phyloP scores from a whole-genome alignment of 2,113 vertebrate species.

The Ia io region DNA sequence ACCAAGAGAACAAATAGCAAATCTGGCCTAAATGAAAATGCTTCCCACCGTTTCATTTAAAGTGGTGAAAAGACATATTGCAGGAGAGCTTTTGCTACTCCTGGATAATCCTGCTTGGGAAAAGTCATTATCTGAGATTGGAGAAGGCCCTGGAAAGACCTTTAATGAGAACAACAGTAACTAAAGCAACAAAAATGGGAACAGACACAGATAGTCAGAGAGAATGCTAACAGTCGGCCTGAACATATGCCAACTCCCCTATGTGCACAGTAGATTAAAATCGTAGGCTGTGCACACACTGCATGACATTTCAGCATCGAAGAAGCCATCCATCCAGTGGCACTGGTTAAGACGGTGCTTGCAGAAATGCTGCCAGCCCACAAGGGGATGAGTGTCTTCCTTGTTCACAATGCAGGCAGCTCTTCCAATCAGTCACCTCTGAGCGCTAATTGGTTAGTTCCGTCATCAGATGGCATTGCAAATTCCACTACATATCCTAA shows the following conservation, averaged over 20 bases:
- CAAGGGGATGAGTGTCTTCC: background rate
- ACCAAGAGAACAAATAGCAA: background rate
- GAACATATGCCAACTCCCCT: background rate
- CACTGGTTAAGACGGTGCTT: rapidly evolving
- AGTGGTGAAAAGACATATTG: background rate
- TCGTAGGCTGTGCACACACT: rapidly evolving
- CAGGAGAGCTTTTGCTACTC: background rate
- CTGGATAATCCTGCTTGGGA: background rate
- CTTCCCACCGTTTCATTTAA: background rate
- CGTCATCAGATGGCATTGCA: conserved; percentile 6
- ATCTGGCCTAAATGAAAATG: background rate
- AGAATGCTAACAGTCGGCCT: background rate
- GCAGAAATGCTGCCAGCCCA: background rate
- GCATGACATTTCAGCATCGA: background rate
- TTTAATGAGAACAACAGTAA: background rate
- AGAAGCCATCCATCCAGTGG: background rate
- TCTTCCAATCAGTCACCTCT: background rate
- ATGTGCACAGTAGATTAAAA: background rate
- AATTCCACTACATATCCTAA: conserved; percentile 50
- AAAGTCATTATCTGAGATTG: background rate
- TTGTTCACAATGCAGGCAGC: background rate
- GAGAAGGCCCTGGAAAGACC: background rate
- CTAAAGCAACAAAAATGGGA: background rate
- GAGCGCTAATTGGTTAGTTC: background rate
- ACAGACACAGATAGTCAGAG: background rate